Conservation (phyloP, 2,888 invertebrate genomes). For the Plebejus melissa region DNA sequence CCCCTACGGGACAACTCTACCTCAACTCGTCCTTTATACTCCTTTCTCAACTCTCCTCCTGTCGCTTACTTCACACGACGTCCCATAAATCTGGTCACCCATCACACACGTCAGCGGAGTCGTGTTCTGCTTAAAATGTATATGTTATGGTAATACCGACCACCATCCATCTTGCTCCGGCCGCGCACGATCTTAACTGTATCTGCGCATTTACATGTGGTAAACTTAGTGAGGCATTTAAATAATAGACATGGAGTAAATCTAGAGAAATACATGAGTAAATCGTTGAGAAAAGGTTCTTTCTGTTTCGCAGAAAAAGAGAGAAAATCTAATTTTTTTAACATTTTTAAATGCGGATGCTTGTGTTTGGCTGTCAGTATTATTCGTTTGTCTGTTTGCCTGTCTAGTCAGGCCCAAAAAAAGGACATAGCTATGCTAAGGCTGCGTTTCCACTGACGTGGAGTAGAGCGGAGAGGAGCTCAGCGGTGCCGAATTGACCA, state of each 20-base stretch:
- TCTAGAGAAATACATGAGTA: background rate
- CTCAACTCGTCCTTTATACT: background rate
- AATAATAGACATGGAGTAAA: conserved; percentile 2
- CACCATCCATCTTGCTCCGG: conserved; percentile 15
- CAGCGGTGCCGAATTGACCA: too few relatives aligned
- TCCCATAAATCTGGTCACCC: conserved; percentile 58
- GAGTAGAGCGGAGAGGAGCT: too few relatives aligned
- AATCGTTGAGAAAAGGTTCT: too few relatives aligned
- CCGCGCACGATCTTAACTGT: conserved; percentile 22
- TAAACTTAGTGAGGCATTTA: conserved; percentile 6
- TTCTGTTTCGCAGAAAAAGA: too few relatives aligned
- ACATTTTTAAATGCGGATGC: too few relatives aligned
- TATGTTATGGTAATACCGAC: conserved; percentile 30
- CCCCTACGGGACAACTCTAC: too few relatives aligned
- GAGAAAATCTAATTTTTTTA: too few relatives aligned
- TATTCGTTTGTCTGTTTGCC: too few relatives aligned
- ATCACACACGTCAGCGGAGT: conserved; percentile 40
- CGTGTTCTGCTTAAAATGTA: conserved; percentile 39
- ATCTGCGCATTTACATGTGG: conserved; percentile 15
- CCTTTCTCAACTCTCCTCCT: background rate
- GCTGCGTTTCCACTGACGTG: too few relatives aligned
- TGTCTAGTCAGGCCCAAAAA: too few relatives aligned
- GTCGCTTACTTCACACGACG: background rate
- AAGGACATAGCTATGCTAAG: too few relatives aligned
- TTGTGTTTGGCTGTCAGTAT: too few relatives aligned